phyloP scores from a whole-genome alignment of 2,888 invertebrate genomes.

The Pyralis farinalis region DNA sequence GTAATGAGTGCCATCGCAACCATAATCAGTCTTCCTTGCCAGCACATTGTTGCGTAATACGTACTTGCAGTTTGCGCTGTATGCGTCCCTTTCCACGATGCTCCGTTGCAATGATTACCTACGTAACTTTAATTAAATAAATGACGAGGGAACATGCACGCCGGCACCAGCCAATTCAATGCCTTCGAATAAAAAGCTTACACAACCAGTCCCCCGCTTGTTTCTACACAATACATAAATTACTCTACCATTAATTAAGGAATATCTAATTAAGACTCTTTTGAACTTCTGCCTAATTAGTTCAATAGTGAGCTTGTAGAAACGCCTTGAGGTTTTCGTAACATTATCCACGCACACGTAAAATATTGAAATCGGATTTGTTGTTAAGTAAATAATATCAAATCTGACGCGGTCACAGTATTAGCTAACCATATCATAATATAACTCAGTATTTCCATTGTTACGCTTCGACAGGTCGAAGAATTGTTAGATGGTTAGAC shows the following conservation, averaged over 20 bases:
- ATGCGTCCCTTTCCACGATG: too few species aligned
- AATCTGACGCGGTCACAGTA: slow-evolving; percentile 9
- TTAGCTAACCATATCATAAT: slow-evolving; percentile 15
- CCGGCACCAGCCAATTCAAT: slow-evolving; percentile 7
- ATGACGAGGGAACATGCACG: slow-evolving; percentile 32
- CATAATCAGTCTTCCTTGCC: background rate
- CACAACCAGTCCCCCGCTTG: slow-evolving; percentile 35
- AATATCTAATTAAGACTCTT: slow-evolving; percentile 17
- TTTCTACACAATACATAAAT: slow-evolving; percentile 13
- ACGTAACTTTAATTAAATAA: slow-evolving; percentile 49
- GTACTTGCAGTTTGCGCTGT: too few species aligned
- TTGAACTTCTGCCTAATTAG: slow-evolving; percentile 14
- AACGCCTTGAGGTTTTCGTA: slow-evolving; percentile 18
- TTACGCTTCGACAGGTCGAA: slow-evolving; percentile 15
- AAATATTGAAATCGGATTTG: slow-evolving; percentile 37
- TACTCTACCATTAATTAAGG: slow-evolving; percentile 18
- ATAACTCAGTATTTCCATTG: slow-evolving; percentile 15
- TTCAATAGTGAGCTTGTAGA: slow-evolving; percentile 9
- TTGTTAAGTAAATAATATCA: slow-evolving; percentile 18
- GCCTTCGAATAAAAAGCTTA: slow-evolving; percentile 26
- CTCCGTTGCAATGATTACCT: slow-evolving; percentile 16
- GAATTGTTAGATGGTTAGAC: slow-evolving; percentile 12
- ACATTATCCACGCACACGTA: slow-evolving; percentile 37
- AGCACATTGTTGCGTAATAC: slow-evolving; percentile 12
- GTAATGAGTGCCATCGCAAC: slow-evolving; percentile 9